Base-by-base conservation (phyloP, 2,888 invertebrate genomes). In the Leptopilina syphax region DNA sequence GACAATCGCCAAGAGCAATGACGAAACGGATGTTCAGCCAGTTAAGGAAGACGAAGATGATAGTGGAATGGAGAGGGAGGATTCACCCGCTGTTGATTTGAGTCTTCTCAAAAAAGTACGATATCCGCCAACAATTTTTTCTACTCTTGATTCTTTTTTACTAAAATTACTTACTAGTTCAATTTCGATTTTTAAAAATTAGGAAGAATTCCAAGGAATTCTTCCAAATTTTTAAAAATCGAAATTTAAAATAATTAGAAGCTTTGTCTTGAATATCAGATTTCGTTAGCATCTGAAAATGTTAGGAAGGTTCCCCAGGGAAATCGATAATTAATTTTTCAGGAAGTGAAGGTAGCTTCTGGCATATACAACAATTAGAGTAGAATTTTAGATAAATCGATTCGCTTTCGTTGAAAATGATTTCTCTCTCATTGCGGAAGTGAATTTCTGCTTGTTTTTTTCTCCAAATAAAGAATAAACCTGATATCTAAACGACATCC, bases 1-100 rank as follows among this genome's bases (percentile, higher is more conserved):
- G 78, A 79, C 76, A 77, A 79, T 77, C 12, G 60, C 67, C 13
- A 67, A 50, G 65, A 79, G 68, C 57, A 77, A 78, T 12, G 27
- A 80, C 60, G 77, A 63, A 79, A 79, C 77, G 77, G 82, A 81
- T 70, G 73, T 80, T 76, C 80, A 79, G 73, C 65, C 79, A 65
- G 82, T 86, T 65, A 87, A 82, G 63, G 89, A 91, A 41, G 90
- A 89, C 78, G 90, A 86, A 79, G 89, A 89, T 78, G 91, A 91
- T 81, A 91, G 91, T 67, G 91, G 91, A 18, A 90, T 90, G 90
- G 91, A 92, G 79, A 87, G 89, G 80, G 91, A 91, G 80, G 90
- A 91, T 34, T 89, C 91, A 54, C 89, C 88, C 24, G 89, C 87
- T 41, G 85, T 88, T 80, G 89, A 90, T 84, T 81, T 90, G 80